These are phyloP conservation scores for Parazoanthus atlanticus DNA, from an alignment of 92 coral and sea anemone genomes.

Conservation along the genomic window DNA sequence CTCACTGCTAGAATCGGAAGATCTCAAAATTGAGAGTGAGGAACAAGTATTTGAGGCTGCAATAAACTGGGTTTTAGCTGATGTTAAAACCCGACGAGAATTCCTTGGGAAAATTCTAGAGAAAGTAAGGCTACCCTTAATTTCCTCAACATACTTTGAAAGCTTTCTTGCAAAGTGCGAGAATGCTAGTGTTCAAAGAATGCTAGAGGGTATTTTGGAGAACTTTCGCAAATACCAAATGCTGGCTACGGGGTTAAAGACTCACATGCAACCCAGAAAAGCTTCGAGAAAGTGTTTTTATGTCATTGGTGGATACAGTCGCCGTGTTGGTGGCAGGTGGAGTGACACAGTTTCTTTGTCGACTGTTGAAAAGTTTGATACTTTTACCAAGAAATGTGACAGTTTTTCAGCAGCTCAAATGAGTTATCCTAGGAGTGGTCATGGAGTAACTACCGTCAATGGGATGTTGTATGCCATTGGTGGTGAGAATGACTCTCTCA, in stretches of 20 bases:
- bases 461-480: conserved; percentile 93
- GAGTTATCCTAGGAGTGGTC: conserved; percentile 87
- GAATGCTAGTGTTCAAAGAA: conserved; percentile 78
- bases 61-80: conserved; percentile 76
- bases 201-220: conserved; percentile 68
- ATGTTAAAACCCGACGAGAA: conserved; percentile 68
- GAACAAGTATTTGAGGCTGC: conserved; percentile 88
- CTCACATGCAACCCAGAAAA: conserved; percentile 67
- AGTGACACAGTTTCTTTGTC: conserved; percentile 82
- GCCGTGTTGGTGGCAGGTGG: conserved; percentile 80
- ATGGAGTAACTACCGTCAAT: conserved; percentile 72
- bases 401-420: conserved; percentile 62
- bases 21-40: conserved; percentile 84
- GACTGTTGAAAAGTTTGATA: conserved; percentile 84
- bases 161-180: conserved; percentile 60
- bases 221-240: conserved; percentile 77
- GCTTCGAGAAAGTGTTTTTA: conserved; percentile 88
- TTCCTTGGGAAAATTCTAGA: conserved; percentile 78
- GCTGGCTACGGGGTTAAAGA: conserved; percentile 55
- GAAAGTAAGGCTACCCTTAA: conserved; percentile 78
- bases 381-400: conserved; percentile 69
- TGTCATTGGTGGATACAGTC: conserved; percentile 88
- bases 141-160: conserved; percentile 76
- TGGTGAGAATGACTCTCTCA: conserved; percentile 92
- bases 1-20: conserved; percentile 77